Evolutionary conservation across 2,888 invertebrate genomes (phyloP).

Genomic region (Anthoptus insignis): DNA sequence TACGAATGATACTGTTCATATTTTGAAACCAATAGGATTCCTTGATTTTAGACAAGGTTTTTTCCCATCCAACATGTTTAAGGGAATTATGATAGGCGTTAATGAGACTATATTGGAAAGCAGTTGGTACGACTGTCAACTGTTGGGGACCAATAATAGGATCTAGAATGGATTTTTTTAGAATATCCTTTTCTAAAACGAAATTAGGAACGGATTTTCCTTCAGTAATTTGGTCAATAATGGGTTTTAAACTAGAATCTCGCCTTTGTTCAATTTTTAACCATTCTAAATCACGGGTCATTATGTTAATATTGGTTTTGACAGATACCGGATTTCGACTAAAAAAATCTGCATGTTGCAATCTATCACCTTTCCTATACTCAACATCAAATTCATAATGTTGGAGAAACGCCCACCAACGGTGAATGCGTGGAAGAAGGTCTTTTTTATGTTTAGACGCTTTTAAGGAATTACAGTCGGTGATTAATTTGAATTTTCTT

Average conservation of each 20-base stretch:
- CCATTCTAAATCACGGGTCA: slow-evolving; percentile 48
- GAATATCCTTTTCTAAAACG: slow-evolving; percentile 28
- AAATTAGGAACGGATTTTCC: slow-evolving; percentile 24
- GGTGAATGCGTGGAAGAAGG: slow-evolving; percentile 50
- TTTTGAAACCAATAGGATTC: slow-evolving; percentile 39
- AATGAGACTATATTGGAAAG: slow-evolving; percentile 37
- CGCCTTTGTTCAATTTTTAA: slow-evolving; percentile 47
- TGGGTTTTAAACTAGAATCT: slow-evolving; percentile 26
- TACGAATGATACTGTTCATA: slow-evolving; percentile 25
- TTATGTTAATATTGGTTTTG: slow-evolving; percentile 41
- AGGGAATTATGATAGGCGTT: slow-evolving; percentile 46
- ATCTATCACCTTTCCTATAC: slow-evolving; percentile 45
- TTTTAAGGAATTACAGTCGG: slow-evolving; percentile 55
- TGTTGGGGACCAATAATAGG: slow-evolving; percentile 14
- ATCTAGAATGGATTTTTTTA: slow-evolving; percentile 11
- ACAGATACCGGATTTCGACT: slow-evolving; percentile 46
- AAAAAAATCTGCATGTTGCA: slow-evolving; percentile 46
- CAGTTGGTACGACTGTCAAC: slow-evolving; percentile 33
- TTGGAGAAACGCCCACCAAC: slow-evolving; percentile 57
- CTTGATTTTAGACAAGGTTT: slow-evolving; percentile 40
- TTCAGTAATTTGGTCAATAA: slow-evolving; percentile 26
- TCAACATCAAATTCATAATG: slow-evolving; percentile 50
- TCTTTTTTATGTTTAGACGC: slow-evolving; percentile 55
- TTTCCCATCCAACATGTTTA: slow-evolving; percentile 47
- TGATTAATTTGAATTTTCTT: slow-evolving; percentile 46